Base-by-base conservation (phyloP, 2,888 invertebrate genomes). In the Petrolisthes manimaculis region DNA sequence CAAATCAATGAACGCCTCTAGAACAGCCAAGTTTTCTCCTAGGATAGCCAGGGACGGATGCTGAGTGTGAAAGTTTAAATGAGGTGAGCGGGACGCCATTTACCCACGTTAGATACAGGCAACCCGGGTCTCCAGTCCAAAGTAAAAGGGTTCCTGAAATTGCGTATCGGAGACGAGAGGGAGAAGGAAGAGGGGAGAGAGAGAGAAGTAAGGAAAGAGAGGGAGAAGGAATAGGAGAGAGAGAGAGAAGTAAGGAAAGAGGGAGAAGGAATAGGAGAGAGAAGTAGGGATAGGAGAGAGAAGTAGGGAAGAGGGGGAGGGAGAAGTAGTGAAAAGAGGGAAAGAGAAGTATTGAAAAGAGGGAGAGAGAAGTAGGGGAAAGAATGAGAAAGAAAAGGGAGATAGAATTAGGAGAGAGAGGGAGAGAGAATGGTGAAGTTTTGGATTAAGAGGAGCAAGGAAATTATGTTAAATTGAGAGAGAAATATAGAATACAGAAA, bases 21-120 rank as follows among this genome's bases (percentile, higher is more conserved):
- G 9, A 71, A 71, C n/a, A 71, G 71, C 71, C 9, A 71, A 71
- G 71, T 71, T 71, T 71, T 71, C 71, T 71, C 71, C 18, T 71
- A 8, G 18, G n/a, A 12, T 71, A n/a, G 9, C n/a, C 71, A n/a
- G 18, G 71, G 71, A 18, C n/a, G 71, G 71, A 71, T 71, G 71
- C 71, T 71, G 71, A 71, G 71, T 71, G 71, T 71, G 71, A 71
- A 71, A 71, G 71, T 71, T 71, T 12, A 71, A 71, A 71, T 71
- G 71, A n/a, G 71, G 71, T 71, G 71, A 71, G 71, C 71, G 71
- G 71, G 71, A n/a, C 71, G 9, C 18, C 8, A 8, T 71, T 71
- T 71, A 71, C 71, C n/a, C n/a, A n/a, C n/a, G 71, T 71, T 71
- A 18, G 12, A 8, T 71, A 71, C 71, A 71, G 71, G 71, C 9